A percentile compares a stretch with the other conserved stretches of the same genome.
phyloP scores from a whole-genome alignment of 2,113 vertebrate genomes.

The Varanus salvator region DNA sequence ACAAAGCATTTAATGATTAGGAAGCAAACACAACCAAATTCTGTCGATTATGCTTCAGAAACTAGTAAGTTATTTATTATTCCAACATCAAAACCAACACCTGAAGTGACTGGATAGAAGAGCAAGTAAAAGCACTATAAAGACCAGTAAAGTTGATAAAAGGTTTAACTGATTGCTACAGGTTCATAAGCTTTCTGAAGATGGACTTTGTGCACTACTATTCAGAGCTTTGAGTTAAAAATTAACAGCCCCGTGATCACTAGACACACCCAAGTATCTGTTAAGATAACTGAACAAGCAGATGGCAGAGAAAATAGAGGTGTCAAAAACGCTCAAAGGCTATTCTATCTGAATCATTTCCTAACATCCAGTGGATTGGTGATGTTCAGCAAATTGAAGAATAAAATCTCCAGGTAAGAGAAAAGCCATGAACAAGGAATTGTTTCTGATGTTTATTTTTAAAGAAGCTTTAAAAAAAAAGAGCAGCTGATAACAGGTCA shows the following conservation, averaged over 20 bases:
- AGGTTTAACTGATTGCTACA: neutral
- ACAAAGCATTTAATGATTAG: neutral
- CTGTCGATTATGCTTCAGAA: neutral
- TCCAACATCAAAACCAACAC: neutral
- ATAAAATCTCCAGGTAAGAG: neutral
- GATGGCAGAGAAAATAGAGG: neutral
- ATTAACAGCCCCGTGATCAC: accelerated
- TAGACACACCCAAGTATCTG: constrained; percentile 36
- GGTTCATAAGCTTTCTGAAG: constrained; percentile 17
- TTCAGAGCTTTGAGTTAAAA: constrained; percentile 23
- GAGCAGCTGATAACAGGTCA: neutral
- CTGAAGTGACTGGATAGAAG: neutral
- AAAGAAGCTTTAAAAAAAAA: neutral
- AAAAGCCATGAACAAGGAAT: constrained; percentile 14
- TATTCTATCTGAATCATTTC: accelerated
- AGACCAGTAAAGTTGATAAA: neutral
- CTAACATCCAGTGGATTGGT: neutral
- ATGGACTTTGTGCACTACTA: constrained; percentile 51
- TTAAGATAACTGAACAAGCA: neutral
- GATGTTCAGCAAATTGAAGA: constrained; percentile 1
- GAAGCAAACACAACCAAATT: neutral
- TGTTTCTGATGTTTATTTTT: constrained; percentile 17
- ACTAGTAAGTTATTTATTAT: neutral
- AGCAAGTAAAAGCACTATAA: neutral
- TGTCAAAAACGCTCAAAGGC: neutral